Conservation (phyloP, 2,113 vertebrate species). For the Isurus oxyrinchus region DNA sequence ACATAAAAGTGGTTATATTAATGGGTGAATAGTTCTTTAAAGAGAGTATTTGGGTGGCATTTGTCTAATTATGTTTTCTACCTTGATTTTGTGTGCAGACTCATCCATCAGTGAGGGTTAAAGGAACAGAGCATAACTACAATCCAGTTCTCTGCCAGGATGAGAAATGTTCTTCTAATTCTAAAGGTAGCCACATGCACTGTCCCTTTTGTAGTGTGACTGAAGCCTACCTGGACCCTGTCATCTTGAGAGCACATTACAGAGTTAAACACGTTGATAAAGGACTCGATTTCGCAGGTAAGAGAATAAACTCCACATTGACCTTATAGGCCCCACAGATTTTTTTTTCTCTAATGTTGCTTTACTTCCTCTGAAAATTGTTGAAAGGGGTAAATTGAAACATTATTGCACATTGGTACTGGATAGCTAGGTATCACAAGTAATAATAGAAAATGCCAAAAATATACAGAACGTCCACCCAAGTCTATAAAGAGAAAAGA, state of each 20-base stretch:
- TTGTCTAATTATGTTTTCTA: slow-evolving; percentile 13
- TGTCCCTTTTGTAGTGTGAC: slow-evolving; percentile 47
- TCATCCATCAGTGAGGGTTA: slow-evolving; percentile 47
- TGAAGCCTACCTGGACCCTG: slow-evolving; percentile 47
- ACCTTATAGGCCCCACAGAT: no score
- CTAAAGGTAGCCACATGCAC: slow-evolving; percentile 48
- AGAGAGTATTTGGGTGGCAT: not conserved
- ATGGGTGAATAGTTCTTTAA: not conserved
- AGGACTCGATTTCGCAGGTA: slow-evolving; percentile 50
- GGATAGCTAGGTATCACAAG: not conserved
- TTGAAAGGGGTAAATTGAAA: not conserved
- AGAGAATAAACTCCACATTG: not conserved
- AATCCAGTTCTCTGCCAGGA: slow-evolving; percentile 47
- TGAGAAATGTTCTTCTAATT: slow-evolving; percentile 44
- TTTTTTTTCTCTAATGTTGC: not conserved
- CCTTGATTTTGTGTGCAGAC: slow-evolving; percentile 42
- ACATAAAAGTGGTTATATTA: not conserved
- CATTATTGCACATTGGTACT: not conserved
- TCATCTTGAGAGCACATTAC: slow-evolving; percentile 48
- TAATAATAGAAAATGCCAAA: not conserved
- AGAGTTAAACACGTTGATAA: slow-evolving; percentile 51
- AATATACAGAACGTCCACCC: not conserved
- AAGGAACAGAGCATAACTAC: slow-evolving; percentile 46
- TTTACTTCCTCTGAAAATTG: slow-evolving; percentile 9
- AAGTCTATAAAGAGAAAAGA: not conserved